These are phyloP conservation scores for Galaxias olidus DNA, from an alignment of 2,797 vertebrate genomes.

Conservation along the genomic window DNA sequence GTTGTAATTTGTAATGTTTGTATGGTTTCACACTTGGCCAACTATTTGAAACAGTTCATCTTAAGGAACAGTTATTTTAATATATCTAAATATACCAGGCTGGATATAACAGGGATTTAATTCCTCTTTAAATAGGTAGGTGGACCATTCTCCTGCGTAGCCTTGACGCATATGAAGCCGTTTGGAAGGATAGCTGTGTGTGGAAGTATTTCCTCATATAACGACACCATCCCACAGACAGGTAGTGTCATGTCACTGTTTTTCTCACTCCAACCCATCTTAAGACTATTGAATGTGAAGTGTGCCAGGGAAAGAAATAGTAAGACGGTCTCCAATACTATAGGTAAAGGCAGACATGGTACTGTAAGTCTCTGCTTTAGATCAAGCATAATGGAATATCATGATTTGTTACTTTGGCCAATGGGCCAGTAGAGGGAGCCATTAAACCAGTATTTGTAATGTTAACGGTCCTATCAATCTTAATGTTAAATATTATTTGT, in stretches of 20 bases:
- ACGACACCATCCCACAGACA: conserved; percentile 71
- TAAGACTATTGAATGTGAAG: background rate
- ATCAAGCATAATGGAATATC: no score
- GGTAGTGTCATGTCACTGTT: conserved; percentile 57
- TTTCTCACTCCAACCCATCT: background rate
- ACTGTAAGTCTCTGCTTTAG: no score
- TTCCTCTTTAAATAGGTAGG: conserved; percentile 73
- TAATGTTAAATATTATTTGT: no score
- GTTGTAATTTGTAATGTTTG: no score
- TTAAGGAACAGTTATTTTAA: no score
- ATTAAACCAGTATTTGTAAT: background rate
- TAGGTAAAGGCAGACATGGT: no score
- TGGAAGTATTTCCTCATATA: conserved; percentile 84
- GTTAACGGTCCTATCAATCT: background rate
- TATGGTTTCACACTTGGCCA: no score
- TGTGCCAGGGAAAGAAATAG: no score
- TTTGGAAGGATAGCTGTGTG: conserved; percentile 87
- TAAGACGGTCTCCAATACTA: no score
- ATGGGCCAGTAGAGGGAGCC: conserved; percentile 2
- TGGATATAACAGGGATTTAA: background rate
- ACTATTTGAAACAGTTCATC: no score
- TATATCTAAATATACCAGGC: background rate
- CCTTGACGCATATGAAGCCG: conserved; percentile 81
- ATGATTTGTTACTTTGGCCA: no score
- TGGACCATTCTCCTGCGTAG: conserved; percentile 75